Evolutionary conservation across 1,140 invertebrate genomes (phyloP).

Genomic region (Zophobas atratus): DNA sequence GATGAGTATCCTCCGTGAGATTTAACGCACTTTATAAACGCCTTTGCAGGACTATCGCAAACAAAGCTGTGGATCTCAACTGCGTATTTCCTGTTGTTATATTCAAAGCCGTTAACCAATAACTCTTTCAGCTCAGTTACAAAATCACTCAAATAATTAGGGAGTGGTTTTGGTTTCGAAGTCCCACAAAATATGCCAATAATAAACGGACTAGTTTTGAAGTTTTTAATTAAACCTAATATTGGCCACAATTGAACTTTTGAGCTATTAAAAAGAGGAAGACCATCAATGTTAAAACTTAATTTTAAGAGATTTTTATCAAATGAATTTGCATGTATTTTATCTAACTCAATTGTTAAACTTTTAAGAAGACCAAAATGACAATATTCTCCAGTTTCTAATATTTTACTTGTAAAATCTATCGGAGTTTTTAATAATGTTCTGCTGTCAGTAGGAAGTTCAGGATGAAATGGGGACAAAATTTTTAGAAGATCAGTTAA

Average conservation of each 20-base stretch:
- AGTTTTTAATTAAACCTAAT: constrained; percentile 41
- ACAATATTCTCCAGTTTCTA: constrained; percentile 43
- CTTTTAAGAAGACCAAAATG: constrained; percentile 48
- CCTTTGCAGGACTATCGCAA: constrained; percentile 50
- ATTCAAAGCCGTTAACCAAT: constrained; percentile 32
- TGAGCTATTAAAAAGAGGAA: constrained; percentile 48
- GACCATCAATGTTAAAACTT: constrained; percentile 51
- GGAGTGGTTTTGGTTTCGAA: constrained; percentile 46
- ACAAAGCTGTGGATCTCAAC: constrained; percentile 49
- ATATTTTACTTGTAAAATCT: constrained; percentile 15
- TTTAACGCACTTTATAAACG: constrained; percentile 42
- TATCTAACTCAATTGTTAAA: constrained; percentile 11
- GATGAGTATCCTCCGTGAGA: constrained; percentile 38
- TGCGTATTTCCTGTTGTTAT: constrained; percentile 28
- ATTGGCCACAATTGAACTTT: constrained; percentile 51
- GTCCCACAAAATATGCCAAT: constrained; percentile 49
- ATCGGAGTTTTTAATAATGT: constrained; percentile 48
- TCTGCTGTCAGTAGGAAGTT: constrained; percentile 41
- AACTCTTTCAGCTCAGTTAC: constrained; percentile 43
- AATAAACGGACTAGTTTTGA: constrained; percentile 46
- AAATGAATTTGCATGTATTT: background rate
- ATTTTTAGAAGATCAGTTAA: background rate
- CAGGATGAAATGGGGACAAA: constrained; percentile 20
- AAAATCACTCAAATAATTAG: constrained; percentile 51
- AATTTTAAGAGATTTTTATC: constrained; percentile 20